Evolutionary conservation across 2,888 invertebrate species (phyloP).

Genomic region (Syrista parreyssii): DNA sequence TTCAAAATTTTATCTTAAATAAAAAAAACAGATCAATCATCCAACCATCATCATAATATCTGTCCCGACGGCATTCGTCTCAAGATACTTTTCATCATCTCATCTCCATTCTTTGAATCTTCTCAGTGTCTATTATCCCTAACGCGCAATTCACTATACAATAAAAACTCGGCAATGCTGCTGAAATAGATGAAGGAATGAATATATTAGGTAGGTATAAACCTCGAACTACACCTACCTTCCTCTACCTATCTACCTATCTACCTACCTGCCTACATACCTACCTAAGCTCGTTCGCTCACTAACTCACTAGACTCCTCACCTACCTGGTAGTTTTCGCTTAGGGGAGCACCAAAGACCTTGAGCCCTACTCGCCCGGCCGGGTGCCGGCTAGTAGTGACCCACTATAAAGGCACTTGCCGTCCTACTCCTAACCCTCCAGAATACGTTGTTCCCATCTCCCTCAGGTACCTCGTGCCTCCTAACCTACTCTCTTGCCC

Average conservation of each 20-base stretch:
- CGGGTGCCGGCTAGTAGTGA: constrained; percentile 62
- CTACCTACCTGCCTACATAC: background rate
- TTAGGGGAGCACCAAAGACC: constrained; percentile 49
- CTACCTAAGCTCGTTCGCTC: constrained; percentile 38
- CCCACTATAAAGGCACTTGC: constrained; percentile 66
- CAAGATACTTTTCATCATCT: background rate
- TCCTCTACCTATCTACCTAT: constrained; percentile 4
- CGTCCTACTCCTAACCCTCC: constrained; percentile 56
- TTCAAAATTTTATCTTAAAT: background rate
- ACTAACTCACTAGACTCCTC: constrained; percentile 36
- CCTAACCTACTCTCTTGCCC: constrained; percentile 59
- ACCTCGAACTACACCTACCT: constrained; percentile 21
- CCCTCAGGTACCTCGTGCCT: constrained; percentile 49
- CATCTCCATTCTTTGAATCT: background rate
- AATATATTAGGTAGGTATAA: constrained; percentile 50
- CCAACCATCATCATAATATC: background rate
- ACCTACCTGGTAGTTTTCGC: constrained; percentile 54
- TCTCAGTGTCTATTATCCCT: background rate
- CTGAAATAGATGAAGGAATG: constrained; percentile 23
- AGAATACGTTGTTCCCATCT: constrained; percentile 51
- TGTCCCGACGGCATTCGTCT: background rate
- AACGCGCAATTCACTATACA: background rate
- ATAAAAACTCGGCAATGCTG: background rate
- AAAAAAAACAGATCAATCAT: too few species aligned
- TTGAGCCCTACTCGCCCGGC: constrained; percentile 56